Conservation (phyloP, 2,797 vertebrate species). For the Sebastiscus albofasciatus region DNA sequence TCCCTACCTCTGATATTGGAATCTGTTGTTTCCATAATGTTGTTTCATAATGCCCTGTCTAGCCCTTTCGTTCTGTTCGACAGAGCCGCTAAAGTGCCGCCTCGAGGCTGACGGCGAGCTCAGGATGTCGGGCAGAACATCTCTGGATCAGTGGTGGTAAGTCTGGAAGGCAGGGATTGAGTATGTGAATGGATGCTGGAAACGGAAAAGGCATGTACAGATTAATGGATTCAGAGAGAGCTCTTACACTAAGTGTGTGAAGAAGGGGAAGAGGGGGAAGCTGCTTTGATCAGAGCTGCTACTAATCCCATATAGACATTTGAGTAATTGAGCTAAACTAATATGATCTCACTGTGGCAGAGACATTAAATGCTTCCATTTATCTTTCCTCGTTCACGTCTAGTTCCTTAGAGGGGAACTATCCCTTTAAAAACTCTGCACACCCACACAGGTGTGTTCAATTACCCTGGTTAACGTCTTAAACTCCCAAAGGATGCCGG, state of each 20-base stretch:
- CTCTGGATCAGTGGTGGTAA: conserved; percentile 15
- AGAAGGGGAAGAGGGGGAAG: conserved; percentile 15
- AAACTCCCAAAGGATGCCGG: rapidly evolving
- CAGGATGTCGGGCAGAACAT: conserved; percentile 20
- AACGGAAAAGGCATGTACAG: conserved; percentile 35
- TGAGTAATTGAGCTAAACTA: conserved; percentile 60
- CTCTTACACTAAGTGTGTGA: conserved; percentile 28
- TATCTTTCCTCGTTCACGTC: background rate
- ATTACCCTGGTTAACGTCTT: background rate
- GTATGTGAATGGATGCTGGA: conserved; percentile 12
- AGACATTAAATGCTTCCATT: conserved; percentile 20
- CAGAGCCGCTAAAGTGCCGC: conserved; percentile 3
- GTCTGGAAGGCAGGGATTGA: conserved; percentile 32
- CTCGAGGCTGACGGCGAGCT: conserved; percentile 24
- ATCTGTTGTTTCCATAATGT: background rate
- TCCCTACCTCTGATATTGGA: background rate
- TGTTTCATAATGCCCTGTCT: background rate
- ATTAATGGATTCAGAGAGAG: conserved; percentile 48
- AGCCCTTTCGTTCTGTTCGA: background rate
- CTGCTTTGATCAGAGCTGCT: conserved; percentile 61
- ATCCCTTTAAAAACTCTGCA: background rate
- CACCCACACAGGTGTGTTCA: background rate
- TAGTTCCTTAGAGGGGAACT: background rate
- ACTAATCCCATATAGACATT: conserved; percentile 51
- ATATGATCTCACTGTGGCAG: conserved; percentile 50